A percentile compares a stretch with the other conserved stretches of the same genome.
phyloP scores from a whole-genome alignment of 2,113 vertebrate genomes.

The Gallinago paraguaiae region DNA sequence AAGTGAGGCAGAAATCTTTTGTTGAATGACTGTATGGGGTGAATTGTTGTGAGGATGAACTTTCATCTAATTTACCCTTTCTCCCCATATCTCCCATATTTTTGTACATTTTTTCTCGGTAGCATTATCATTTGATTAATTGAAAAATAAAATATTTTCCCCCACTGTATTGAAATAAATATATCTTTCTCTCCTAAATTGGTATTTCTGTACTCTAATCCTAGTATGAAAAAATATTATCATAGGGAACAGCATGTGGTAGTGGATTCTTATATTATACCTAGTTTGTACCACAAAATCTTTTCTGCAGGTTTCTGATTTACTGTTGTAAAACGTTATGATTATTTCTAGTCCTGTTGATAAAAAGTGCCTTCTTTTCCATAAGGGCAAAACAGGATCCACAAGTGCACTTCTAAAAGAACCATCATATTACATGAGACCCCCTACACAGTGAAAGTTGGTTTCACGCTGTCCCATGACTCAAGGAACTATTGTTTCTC shows the following conservation, averaged over 20 bases:
- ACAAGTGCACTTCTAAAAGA: background rate
- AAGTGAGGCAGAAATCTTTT: background rate
- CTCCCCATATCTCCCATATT: background rate
- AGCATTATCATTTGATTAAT: background rate
- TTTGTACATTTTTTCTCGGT: background rate
- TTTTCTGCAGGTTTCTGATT: background rate
- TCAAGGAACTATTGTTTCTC: constrained; percentile 17
- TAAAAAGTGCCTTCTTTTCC: background rate
- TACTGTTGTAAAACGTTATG: background rate
- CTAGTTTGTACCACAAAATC: background rate
- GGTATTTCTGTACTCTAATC: background rate
- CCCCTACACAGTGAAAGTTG: background rate
- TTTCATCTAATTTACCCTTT: background rate
- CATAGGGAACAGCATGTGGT: background rate
- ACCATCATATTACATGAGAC: constrained; percentile 12
- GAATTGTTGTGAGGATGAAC: background rate
- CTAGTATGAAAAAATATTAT: background rate
- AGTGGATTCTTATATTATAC: background rate
- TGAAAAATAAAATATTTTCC: background rate
- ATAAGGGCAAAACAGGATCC: background rate
- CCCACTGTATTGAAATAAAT: background rate
- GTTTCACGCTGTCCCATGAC: constrained; percentile 3
- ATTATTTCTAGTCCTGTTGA: background rate
- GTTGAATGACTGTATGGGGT: background rate
- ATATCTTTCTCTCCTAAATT: background rate